Base-by-base conservation (phyloP, 2,888 invertebrate genomes). In the Cyrtodaria siliqua region DNA sequence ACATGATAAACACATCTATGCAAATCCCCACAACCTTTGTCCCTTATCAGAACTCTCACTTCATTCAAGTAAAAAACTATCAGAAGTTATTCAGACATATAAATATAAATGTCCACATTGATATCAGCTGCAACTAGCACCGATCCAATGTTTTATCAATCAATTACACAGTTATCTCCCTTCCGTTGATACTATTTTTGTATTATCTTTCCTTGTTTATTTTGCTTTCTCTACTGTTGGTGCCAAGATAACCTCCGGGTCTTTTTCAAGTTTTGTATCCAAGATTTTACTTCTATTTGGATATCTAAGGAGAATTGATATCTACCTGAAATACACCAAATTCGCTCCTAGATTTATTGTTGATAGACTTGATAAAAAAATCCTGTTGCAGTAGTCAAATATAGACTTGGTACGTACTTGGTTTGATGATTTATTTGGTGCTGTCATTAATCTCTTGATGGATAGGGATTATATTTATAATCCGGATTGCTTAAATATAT, bases 231-330 rank as follows among this genome's bases (percentile, higher is more conserved):
- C 68, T 44, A 40, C 40, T 38, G 29, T 40, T 52, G 40, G 24
- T 56, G 27, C 20, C 40, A 40, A 57, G 68, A 74, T 74, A 74
- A 74, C 53, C 52, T 42, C 14, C 18, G 42, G 62, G 60, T 62
- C 24, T 52, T 53, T 33, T 59, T 29, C n/a, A 33, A 57, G 52
- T 42, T 44, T 59, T 53, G 77, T 77, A 64, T 77, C 77, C 56
- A 59, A 69, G 77, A n/a, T 67, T 72, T 72, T 24, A 1, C 12
- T 12, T 20, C 2, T 49, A 29, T n/a, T 18, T n/a, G 67, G 76
- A 77, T 77, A 77, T 53, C 63, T 33, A 57, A n/a, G 76, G 20
- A 57, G 23, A 40, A 33, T 33, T 33, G 33, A 4, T 33, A 33
- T 33, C 33, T 33, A 33, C 4, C 33, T 33, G 42, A 33, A 57